Base-by-base conservation (phyloP, 2,113 vertebrate genomes). In the Dipodomys spectabilis region DNA sequence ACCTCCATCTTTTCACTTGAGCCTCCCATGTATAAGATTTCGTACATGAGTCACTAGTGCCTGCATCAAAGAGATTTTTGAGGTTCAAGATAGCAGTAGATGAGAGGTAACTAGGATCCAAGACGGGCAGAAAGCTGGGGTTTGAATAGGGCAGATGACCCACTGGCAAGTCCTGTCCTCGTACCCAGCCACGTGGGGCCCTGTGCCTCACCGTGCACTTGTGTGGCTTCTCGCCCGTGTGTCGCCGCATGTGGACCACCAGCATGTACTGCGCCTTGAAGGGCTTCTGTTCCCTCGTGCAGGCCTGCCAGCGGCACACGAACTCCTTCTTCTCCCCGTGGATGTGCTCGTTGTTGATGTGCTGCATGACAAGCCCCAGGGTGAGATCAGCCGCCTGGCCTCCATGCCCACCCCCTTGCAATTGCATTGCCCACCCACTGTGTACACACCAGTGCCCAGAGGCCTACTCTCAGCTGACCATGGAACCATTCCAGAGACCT, bases 201-300 rank as follows among this genome's bases (percentile, higher is more conserved):
- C 53, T 18, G 30, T 39, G 49, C 93, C 99, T 99, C 98, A 99
- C 99, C 92, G 99, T 99, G 98, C 99, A 99, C 94, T 99, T 99
- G 97, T 99, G 99, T 0, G 99, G 99, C 96, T 99, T 99, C 98
- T 99, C 99, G 44, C 99, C 99, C 0, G 99, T 99, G 98, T 99
- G 99, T 10, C 99, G 96, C 69, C 99, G 98, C 99, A 99, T 99
- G 97, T 99, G 99, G 88, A 99, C 99, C 95, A 99, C 99, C 97
- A 99, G 95, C 99, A 99, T 99, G 95, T 99, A 99, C 98, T 99
- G 99, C 1, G 99, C 99, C 97, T 99, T 99, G 97, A 99, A 99
- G 64, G 99, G 99, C 96, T 99, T 99, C 98, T 99, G 99, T 95
- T 99, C 99, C 68, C 99, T 97, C 0, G 99, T 99, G 96, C 99